Percentiles rank a stretch among this genome's conserved stretches.
phyloP scores from a whole-genome alignment of 1,140 invertebrate genomes.

The Theocolax elegans region DNA sequence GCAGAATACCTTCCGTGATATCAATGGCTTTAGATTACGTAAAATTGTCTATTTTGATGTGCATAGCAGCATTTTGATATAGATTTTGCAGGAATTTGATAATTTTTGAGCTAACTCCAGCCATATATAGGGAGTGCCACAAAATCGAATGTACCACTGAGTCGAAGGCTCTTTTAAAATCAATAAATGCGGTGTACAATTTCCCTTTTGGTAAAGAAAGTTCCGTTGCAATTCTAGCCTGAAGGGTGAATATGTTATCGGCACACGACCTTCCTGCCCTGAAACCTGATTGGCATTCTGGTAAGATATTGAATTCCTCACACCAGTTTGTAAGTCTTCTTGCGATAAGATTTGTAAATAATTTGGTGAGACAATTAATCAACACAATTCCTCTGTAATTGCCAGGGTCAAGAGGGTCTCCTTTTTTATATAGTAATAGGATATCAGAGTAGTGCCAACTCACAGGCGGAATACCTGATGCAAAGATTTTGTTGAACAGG shows the following conservation, averaged over 20 bases:
- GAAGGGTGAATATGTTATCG: constrained; percentile 45
- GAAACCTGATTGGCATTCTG: constrained; percentile 49
- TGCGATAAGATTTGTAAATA: constrained; percentile 41
- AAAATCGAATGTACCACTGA: constrained; percentile 28
- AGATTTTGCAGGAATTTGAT: not conserved
- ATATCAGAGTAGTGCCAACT: constrained; percentile 28
- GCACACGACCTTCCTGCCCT: constrained; percentile 40
- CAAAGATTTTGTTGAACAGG: constrained; percentile 32
- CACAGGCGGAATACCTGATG: not conserved
- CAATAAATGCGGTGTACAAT: constrained; percentile 31
- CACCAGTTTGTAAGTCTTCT: constrained; percentile 39
- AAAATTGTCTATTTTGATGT: not conserved
- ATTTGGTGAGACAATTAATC: constrained; percentile 43
- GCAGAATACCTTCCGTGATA: constrained; percentile 43
- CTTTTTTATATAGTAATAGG: constrained; percentile 44
- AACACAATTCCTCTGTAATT: constrained; percentile 50
- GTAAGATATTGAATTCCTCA: constrained; percentile 39
- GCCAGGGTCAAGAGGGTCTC: constrained; percentile 37
- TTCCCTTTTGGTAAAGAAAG: constrained; percentile 8
- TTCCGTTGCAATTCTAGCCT: not conserved
- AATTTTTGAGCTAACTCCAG: not conserved
- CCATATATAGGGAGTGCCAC: constrained; percentile 6
- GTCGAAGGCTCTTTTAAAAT: constrained; percentile 4
- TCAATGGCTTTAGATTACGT: not conserved
- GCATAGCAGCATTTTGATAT: no score